Base-by-base conservation (phyloP, 2,113 vertebrate species). In the Pholis gunnellus region DNA sequence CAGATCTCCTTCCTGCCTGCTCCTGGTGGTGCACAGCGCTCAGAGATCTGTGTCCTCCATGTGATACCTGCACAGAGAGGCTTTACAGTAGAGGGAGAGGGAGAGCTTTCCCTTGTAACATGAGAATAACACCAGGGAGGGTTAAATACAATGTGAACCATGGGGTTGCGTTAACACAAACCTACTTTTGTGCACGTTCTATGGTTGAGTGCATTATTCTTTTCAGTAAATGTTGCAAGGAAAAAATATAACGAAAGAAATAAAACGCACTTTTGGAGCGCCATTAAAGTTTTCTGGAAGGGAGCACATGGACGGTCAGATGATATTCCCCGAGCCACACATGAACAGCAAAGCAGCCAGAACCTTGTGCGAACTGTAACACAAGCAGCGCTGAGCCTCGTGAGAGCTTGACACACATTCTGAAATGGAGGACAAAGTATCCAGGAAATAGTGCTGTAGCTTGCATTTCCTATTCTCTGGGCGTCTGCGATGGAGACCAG, bases 401-500 rank as follows among this genome's bases (percentile, higher is more conserved):
- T 77, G 84, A 87, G 87, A 90, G 84, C 69, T 76, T 84, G 74
- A 89, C 70, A 88, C 86, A 81, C 69, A 75, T 93, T 34, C 86
- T 91, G 79, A 82, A 91, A 88, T 85, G 81, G 81, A 82, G 88
- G 82, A 90, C 78, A 79, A 66, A 82, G 71, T 72, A 90, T 84
- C 78, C 86, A 91, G 87, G 90, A 92, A 92, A 82, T 72, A 83
- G 77, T 73, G 75, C 77, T 75, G 84, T 9, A 27, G 89, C 82
- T 75, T 83, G 86, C 72, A 25, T 91, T 92, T 93, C 90, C 80
- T 84, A 79, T 79, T 79, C 66, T 84, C 65, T 52, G n/a, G 52
- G 69, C 79, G 77, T 64, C 40, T 73, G 50, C 67, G 81, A 87
- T 31, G 66, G 65, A 85, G 36, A 90, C 46, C 81, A 83, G 67